Evolutionary conservation across 2,888 invertebrate species (phyloP).

Genomic region (Chrysotoxum bicinctum): DNA sequence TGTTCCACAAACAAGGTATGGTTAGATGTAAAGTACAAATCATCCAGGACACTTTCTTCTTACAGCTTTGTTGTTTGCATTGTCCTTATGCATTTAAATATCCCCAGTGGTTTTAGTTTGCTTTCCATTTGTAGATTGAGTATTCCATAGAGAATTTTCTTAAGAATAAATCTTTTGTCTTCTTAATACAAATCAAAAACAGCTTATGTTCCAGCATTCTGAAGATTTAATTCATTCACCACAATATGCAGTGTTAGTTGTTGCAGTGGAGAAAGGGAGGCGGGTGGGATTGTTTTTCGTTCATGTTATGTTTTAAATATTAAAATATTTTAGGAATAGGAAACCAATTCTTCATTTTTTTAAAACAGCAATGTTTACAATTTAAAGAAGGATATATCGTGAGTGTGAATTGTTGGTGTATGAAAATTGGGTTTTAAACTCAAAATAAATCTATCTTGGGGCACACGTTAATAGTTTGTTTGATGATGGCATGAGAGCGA

Average conservation of each 20-base stretch:
- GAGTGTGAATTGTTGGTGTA: background rate
- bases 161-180: conserved; percentile 59
- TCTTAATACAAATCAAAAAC: conserved; percentile 65
- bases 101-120: conserved; percentile 16
- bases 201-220: conserved; percentile 38
- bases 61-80: conserved; percentile 41
- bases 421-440: too few relatives aligned
- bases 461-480: too few relatives aligned
- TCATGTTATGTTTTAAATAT: background rate
- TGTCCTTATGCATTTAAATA: conserved; percentile 55
- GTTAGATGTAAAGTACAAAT: background rate
- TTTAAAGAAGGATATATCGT: background rate
- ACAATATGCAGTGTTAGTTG: too few relatives aligned
- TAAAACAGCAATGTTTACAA: background rate
- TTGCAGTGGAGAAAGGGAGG: background rate
- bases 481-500: too few relatives aligned
- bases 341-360: background rate
- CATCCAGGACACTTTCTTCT: conserved; percentile 1
- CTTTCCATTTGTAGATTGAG: conserved; percentile 38
- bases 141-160: conserved; percentile 21
- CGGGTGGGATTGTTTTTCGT: background rate
- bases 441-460: too few relatives aligned
- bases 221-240: conserved; percentile 10
- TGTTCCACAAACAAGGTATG: background rate
- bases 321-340: background rate